phyloP scores from a whole-genome alignment of 2,888 invertebrate species.

The Scaptomyza parva region DNA sequence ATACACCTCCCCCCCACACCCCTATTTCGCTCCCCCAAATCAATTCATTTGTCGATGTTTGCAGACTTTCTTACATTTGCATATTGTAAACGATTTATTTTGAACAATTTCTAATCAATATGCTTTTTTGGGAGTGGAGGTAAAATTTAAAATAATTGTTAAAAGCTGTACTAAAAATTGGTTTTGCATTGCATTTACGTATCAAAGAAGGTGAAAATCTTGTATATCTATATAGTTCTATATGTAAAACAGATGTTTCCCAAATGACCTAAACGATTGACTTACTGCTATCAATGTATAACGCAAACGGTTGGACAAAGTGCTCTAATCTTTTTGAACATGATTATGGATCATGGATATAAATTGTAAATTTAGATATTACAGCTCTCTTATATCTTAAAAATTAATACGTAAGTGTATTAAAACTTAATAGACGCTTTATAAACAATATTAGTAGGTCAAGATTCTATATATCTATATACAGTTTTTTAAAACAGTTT shows the following conservation, averaged over 20 bases:
- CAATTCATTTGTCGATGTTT: conserved; percentile 11
- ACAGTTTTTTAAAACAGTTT: too few relatives aligned
- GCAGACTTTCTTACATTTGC: conserved; percentile 49
- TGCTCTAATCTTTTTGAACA: too few relatives aligned
- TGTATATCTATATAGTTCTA: too few relatives aligned
- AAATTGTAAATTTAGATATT: too few relatives aligned
- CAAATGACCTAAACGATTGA: background rate
- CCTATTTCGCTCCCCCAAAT: conserved; percentile 3
- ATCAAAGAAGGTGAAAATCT: too few relatives aligned
- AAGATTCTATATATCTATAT: too few relatives aligned
- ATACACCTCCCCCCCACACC: background rate
- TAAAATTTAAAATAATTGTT: background rate
- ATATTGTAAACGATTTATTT: conserved; percentile 56
- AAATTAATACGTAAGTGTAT: too few relatives aligned
- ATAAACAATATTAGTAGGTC: too few relatives aligned
- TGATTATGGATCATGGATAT: too few relatives aligned
- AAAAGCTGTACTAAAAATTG: background rate
- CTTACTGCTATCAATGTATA: background rate
- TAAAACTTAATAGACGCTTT: too few relatives aligned
- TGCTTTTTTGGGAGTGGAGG: background rate
- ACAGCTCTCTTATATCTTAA: too few relatives aligned
- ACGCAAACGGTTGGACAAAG: background rate
- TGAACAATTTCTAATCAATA: conserved; percentile 50
- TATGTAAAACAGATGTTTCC: too few relatives aligned
- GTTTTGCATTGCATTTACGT: background rate